Conservation (phyloP, 2,113 vertebrate species). For the Phaethornis superciliosus region DNA sequence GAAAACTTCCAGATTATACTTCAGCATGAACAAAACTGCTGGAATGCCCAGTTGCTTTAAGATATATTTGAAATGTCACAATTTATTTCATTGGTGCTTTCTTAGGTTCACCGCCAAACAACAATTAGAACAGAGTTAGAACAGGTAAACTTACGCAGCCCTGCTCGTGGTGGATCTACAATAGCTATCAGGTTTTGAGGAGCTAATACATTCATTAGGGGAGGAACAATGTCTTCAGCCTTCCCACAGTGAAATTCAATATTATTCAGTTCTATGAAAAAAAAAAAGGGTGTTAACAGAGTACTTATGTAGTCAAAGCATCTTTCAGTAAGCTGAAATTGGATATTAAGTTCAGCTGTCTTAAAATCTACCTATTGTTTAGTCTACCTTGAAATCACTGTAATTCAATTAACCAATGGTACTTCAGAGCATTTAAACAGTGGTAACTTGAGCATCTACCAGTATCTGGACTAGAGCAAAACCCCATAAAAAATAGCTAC, state of each 20-base stretch:
- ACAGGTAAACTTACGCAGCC: conserved; percentile 87
- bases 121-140: neutral
- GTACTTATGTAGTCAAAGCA: neutral
- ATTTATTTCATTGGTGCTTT: neutral
- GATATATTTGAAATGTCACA: neutral
- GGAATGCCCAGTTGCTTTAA: neutral
- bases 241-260: conserved; percentile 92
- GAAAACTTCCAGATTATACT: neutral
- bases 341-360: neutral
- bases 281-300: neutral
- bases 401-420: neutral
- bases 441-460: neutral
- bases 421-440: neutral
- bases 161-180: conserved; percentile 92
- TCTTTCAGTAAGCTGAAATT: neutral
- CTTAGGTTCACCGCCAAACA: neutral
- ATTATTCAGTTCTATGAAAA: conserved; percentile 83
- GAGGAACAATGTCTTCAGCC: conserved; percentile 91
- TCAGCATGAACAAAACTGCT: neutral
- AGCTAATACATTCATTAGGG: conserved; percentile 82
- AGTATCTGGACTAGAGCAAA: neutral
- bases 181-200: conserved; percentile 83
- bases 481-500: neutral
- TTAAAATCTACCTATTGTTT: neutral
- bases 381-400: neutral